phyloP scores from a whole-genome alignment of 2,888 invertebrate species.

The Theretra japonica region DNA sequence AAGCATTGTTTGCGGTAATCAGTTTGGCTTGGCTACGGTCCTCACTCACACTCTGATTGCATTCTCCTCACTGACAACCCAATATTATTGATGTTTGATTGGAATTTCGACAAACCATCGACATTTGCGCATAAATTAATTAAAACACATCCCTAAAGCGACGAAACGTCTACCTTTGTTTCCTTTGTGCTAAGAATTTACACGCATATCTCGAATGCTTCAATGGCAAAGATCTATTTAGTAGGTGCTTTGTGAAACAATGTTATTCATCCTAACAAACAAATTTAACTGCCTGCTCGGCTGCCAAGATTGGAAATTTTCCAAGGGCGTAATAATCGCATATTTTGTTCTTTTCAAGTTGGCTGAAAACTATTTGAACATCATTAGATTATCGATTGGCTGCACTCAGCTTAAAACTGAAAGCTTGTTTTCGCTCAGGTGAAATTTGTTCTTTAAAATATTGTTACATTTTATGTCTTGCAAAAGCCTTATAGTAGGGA shows the following conservation, averaged over 20 bases:
- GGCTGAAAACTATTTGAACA: neutral
- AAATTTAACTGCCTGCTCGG: neutral
- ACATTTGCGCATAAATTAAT: slow-evolving; percentile 24
- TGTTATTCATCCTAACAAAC: slow-evolving; percentile 19
- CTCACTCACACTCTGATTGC: slow-evolving; percentile 43
- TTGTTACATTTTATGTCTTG: too few species aligned
- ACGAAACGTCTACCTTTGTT: slow-evolving; percentile 21
- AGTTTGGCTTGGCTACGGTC: slow-evolving; percentile 37
- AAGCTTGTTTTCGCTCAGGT: too few species aligned
- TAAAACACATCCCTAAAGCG: slow-evolving; percentile 10
- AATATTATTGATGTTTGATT: slow-evolving; percentile 32
- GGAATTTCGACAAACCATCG: slow-evolving; percentile 30
- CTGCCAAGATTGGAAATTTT: neutral
- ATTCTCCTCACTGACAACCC: slow-evolving; percentile 44
- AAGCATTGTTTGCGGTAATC: slow-evolving; percentile 50
- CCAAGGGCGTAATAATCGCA: neutral
- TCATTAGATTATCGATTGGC: slow-evolving; percentile 3
- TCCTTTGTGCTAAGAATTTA: slow-evolving; percentile 18
- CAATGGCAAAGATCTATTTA: slow-evolving; percentile 14
- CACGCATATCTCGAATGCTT: slow-evolving; percentile 27
- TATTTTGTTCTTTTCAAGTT: neutral
- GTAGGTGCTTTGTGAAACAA: slow-evolving; percentile 25
- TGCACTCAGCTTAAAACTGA: neutral
- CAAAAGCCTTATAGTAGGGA: too few species aligned
- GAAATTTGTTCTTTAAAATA: too few species aligned